Conservation (phyloP, 2,888 invertebrate species). For the Euspilapteryx auroguttella region DNA sequence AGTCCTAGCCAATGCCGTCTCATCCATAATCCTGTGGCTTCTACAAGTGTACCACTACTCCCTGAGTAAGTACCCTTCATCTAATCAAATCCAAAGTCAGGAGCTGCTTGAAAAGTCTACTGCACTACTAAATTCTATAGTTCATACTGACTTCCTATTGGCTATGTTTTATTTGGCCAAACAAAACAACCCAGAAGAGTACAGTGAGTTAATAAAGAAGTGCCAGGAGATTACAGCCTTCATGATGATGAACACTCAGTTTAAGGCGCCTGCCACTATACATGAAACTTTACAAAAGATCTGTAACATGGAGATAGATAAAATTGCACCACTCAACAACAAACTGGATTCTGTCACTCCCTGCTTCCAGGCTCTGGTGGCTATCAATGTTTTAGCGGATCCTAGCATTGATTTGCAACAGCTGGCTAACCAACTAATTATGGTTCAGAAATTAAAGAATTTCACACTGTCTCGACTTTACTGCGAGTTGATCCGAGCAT, state of each 20-base stretch:
- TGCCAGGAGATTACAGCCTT: constrained; percentile 71
- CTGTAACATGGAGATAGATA: constrained; percentile 65
- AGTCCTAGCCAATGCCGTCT: constrained; percentile 78
- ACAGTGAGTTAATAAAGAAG: constrained; percentile 69
- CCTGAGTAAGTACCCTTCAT: constrained; percentile 43
- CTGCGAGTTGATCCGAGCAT: constrained; percentile 87
- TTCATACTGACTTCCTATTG: constrained; percentile 73
- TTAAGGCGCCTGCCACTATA: constrained; percentile 57
- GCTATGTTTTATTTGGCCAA: constrained; percentile 84
- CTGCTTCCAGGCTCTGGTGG: constrained; percentile 78
- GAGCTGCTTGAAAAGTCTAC: constrained; percentile 73
- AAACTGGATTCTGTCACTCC: constrained; percentile 69
- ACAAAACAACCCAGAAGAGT: constrained; percentile 75
- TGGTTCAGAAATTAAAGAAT: constrained; percentile 84
- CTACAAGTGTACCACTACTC: constrained; percentile 70
- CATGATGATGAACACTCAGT: constrained; percentile 59
- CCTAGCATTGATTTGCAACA: constrained; percentile 82
- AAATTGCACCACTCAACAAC: constrained; percentile 54
- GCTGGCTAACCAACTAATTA: constrained; percentile 78
- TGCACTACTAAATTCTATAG: constrained; percentile 66
- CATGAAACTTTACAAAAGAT: constrained; percentile 65
- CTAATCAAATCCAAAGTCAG: constrained; percentile 51
- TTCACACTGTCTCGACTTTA: constrained; percentile 80
- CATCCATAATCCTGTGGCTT: constrained; percentile 81
- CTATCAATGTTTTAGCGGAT: constrained; percentile 82